phyloP scores from a whole-genome alignment of 2,113 vertebrate species.

The Xenus cinereus region DNA sequence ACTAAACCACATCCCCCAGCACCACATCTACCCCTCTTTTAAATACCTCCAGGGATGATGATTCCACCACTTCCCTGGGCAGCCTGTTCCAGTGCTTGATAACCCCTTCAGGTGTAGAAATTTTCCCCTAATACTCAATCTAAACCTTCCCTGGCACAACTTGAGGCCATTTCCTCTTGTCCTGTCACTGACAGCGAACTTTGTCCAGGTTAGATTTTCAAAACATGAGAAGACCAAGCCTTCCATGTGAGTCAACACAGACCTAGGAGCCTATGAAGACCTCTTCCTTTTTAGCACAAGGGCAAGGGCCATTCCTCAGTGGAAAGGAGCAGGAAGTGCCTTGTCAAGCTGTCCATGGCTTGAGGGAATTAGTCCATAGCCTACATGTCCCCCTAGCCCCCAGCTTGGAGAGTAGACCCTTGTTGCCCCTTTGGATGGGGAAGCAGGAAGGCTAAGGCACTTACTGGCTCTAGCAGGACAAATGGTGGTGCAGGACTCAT shows the following conservation, averaged over 20 bases:
- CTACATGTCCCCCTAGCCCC: too few relatives aligned
- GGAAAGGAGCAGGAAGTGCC: background rate
- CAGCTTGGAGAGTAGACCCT: background rate
- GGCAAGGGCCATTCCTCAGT: background rate
- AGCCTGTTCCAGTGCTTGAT: too few relatives aligned
- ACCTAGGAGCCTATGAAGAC: background rate
- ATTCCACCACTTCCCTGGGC: too few relatives aligned
- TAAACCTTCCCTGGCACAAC: too few relatives aligned
- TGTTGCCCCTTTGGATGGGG: background rate
- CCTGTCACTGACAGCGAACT: background rate
- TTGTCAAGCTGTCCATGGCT: background rate
- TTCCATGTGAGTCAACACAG: fast-evolving
- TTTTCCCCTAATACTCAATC: too few relatives aligned
- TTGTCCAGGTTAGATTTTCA: background rate
- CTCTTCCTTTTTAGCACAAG: background rate
- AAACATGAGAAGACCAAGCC: background rate
- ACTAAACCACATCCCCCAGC: too few relatives aligned
- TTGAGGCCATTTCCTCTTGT: too few relatives aligned
- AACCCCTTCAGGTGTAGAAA: too few relatives aligned
- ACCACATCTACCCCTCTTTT: too few relatives aligned
- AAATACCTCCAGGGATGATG: too few relatives aligned
- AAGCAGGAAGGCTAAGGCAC: background rate
- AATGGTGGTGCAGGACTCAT: background rate
- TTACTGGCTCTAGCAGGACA: slow-evolving; percentile 41
- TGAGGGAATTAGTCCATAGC: background rate